These are phyloP conservation scores for Manis crassicaudata DNA, from an alignment of 2,797 vertebrate species.

Conservation along the genomic window DNA sequence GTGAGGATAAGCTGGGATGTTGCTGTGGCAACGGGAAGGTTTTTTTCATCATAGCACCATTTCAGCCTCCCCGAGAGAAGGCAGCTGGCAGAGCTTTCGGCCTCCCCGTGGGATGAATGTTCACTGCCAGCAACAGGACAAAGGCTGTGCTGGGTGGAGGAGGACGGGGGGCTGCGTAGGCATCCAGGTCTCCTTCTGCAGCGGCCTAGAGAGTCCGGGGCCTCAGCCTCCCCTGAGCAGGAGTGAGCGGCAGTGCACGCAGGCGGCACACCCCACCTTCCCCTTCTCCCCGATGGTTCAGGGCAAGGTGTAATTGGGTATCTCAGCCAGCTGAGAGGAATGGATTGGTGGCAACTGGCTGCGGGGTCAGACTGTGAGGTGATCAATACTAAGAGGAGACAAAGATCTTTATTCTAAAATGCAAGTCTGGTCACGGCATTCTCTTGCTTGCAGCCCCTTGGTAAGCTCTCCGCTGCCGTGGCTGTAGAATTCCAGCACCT, in stretches of 20 bases:
- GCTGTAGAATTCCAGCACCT: not conserved
- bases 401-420: not conserved
- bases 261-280: not conserved
- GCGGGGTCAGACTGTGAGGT: accelerated
- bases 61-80: constrained; percentile 42
- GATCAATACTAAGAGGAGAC: not conserved
- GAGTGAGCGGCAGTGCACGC: not conserved
- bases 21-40: constrained; percentile 49
- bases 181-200: constrained; percentile 1
- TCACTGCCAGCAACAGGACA: constrained; percentile 48
- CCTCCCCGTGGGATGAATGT: not conserved
- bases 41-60: constrained; percentile 11
- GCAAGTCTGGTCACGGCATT: not conserved
- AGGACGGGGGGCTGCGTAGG: not conserved
- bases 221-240: not conserved
- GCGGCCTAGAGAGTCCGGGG: not conserved
- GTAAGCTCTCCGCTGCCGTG: not conserved
- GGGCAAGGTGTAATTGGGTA: accelerated
- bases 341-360: not conserved
- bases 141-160: not conserved
- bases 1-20: not conserved
- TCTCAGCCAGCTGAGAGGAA: not conserved
- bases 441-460: not conserved
- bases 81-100: not conserved
- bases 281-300: not conserved